A percentile compares a stretch with the other conserved stretches of the same genome.
phyloP scores from a whole-genome alignment of 2,113 vertebrate genomes.

The Labeo catla region DNA sequence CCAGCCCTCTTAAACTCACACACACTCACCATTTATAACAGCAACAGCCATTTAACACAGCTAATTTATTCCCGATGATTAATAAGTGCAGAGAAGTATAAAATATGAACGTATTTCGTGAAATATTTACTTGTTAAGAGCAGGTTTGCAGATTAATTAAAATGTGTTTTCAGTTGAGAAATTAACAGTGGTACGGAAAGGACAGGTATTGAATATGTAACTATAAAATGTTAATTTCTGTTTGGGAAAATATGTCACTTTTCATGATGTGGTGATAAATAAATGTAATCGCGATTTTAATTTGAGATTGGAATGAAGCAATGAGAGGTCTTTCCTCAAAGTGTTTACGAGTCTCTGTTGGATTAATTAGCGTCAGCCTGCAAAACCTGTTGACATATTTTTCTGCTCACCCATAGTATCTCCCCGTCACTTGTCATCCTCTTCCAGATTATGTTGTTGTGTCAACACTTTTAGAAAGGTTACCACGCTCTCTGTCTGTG shows the following conservation, averaged over 20 bases:
- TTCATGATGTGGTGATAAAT: neutral
- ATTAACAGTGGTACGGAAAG: slow-evolving; percentile 3
- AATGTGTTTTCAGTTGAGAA: slow-evolving; percentile 16
- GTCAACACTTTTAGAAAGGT: slow-evolving; percentile 38
- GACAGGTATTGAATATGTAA: neutral
- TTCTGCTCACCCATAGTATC: slow-evolving; percentile 23
- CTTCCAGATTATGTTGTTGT: slow-evolving; percentile 28
- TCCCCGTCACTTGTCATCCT: slow-evolving; percentile 11
- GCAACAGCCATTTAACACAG: neutral
- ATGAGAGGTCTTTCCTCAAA: neutral
- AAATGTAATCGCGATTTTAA: neutral
- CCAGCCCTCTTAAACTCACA: slow-evolving; percentile 3
- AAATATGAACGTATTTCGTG: neutral
- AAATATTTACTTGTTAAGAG: slow-evolving; percentile 30
- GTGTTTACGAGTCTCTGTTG: slow-evolving; percentile 30
- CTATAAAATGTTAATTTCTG: slow-evolving; percentile 19
- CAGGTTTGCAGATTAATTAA: slow-evolving; percentile 6
- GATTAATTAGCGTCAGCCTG: slow-evolving; percentile 42
- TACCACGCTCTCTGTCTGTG: neutral
- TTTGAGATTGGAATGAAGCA: neutral
- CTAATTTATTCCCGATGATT: slow-evolving; percentile 27
- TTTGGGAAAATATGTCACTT: slow-evolving; percentile 18
- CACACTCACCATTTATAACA: neutral
- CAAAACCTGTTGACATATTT: slow-evolving; percentile 30
- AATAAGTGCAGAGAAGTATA: slow-evolving; percentile 9